Conservation (phyloP, 2,888 invertebrate genomes). For the Thalpophila matura region DNA sequence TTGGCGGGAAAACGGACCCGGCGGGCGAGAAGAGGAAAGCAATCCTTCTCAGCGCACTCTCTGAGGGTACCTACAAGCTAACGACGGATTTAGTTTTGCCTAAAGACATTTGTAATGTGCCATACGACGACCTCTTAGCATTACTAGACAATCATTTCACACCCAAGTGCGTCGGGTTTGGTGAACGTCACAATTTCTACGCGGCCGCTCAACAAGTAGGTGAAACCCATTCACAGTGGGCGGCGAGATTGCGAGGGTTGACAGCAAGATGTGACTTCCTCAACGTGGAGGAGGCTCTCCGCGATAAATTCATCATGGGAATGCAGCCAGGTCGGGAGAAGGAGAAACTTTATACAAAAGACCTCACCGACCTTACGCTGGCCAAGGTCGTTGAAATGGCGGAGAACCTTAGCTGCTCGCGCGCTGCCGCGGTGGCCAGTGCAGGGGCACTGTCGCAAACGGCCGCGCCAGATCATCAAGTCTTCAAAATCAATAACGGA, state of each 20-base stretch:
- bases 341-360: background rate
- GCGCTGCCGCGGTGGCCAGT: background rate
- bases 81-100: background rate
- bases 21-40: background rate
- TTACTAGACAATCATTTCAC: background rate
- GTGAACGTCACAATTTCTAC: background rate
- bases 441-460: background rate
- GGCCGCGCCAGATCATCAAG: background rate
- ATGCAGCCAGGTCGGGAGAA: background rate
- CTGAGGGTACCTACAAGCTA: background rate
- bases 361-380: no score
- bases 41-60: constrained; percentile 6
- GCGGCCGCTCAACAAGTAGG: background rate
- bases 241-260: constrained; percentile 8
- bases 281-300: constrained; percentile 8
- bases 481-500: constrained; percentile 8
- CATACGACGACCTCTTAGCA: background rate
- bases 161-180: no score
- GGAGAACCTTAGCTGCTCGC: background rate
- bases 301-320: background rate
- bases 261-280: constrained; percentile 1
- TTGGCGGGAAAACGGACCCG: background rate
- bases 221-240: constrained; percentile 3
- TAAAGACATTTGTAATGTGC: no score
- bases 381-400: constrained; percentile 1